Conservation (phyloP, 2,113 vertebrate genomes). For the Vireo altiloquus region DNA sequence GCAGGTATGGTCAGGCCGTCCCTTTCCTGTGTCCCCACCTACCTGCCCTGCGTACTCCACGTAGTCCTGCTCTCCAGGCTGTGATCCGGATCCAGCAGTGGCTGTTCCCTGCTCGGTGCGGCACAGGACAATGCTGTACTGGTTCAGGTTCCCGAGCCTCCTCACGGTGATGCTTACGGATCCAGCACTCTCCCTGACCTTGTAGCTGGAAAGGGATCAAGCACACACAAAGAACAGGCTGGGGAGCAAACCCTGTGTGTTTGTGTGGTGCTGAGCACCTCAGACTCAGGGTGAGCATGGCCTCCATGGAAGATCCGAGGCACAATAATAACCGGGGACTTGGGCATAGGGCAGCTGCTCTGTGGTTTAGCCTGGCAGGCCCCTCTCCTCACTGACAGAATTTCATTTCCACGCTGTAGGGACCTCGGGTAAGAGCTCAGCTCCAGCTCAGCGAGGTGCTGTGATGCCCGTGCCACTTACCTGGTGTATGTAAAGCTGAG, state of each 20-base stretch:
- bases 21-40: neutral
- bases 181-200: conserved; percentile 84
- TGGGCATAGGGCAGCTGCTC: neutral
- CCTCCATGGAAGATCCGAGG: rapidly evolving
- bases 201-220: conserved; percentile 78
- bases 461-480: conserved; percentile 49
- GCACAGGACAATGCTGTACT: conserved; percentile 92
- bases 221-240: neutral
- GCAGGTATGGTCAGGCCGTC: rapidly evolving
- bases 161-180: conserved; percentile 84
- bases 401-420: too few relatives aligned
- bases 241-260: neutral
- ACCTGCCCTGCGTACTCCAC: conserved; percentile 92
- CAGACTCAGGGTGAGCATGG: neutral
- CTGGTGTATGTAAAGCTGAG: conserved; percentile 89
- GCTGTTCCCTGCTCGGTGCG: conserved; percentile 85
- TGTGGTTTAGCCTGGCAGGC: rapidly evolving
- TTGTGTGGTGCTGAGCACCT: neutral
- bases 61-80: conserved; percentile 85
- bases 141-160: conserved; percentile 89
- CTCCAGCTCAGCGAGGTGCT: neutral
- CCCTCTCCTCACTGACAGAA: neutral
- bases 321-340: rapidly evolving
- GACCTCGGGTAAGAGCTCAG: neutral
- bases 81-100: conserved; percentile 70